Base-by-base conservation (phyloP, 2,797 vertebrate genomes). In the Aldrovandia affinis region DNA sequence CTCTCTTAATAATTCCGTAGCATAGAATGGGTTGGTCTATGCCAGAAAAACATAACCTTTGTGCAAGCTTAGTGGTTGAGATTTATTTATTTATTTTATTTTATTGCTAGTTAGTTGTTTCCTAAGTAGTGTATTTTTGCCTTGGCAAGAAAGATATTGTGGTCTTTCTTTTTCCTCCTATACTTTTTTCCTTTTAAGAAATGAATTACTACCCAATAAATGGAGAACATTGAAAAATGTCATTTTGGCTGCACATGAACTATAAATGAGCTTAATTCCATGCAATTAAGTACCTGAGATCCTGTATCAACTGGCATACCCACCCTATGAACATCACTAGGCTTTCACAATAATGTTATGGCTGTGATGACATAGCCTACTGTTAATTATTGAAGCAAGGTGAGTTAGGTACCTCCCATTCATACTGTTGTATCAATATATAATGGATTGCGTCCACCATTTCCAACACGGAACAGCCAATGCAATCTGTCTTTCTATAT, bases 331-430 rank as follows among this genome's bases (percentile, higher is more conserved):
- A 78, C 25, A 83, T 50, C 33, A n/a, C 33, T 28, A 33, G 22
- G 22, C 33, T 80, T 52, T 63, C 77, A 47, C 47, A 70, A 55
- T 55, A 52, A 57, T 33, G 10, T 68, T 80, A 50, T 68, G 78
- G 18, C 28, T 80, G 79, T 80, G 33, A 54, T 20, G 6, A 63
- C 80, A 81, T 22, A 22, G 25, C 33, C 6, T 44, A 44, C 52
- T 81, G 83, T 84, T 81, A 84, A 84, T 81, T 73, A 84, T 80
- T 84, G 78, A 70, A 68, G 39, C 65, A 81, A 30, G 28, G 78
- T 47, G 55, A 36, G 12, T 57, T 36, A 36, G 36, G 78, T 73
- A 73, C 83, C 83, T 73, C 83, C 83, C 78, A 80, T 65, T 59
- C 63, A 57, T 54, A 55, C 39, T 70, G 78, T 25, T 55, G 55